Conservation (phyloP, 2,113 vertebrate species). For the Ciconia boyciana region DNA sequence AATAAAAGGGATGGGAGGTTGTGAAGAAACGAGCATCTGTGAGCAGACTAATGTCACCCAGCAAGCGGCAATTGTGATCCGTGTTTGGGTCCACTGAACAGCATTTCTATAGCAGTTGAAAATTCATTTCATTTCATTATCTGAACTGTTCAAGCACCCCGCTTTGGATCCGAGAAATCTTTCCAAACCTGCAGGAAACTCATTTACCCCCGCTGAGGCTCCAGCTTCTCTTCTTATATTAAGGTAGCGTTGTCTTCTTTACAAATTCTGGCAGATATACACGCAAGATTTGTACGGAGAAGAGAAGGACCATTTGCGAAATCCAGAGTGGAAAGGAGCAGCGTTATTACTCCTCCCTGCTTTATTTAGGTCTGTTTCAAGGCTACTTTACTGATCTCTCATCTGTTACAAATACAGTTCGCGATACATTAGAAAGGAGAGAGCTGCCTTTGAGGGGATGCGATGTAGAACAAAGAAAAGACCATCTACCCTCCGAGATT, state of each 20-base stretch:
- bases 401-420: background rate
- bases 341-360: background rate
- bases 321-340: background rate
- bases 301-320: background rate
- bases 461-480: background rate
- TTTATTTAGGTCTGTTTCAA: constrained; percentile 34
- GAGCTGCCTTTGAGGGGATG: background rate
- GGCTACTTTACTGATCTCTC: background rate
- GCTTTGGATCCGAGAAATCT: constrained; percentile 46
- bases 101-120: constrained; percentile 6
- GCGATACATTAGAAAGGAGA: background rate
- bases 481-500: background rate
- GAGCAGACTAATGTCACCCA: background rate
- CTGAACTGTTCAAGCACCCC: constrained; percentile 52
- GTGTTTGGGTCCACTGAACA: constrained; percentile 25
- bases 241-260: constrained; percentile 1
- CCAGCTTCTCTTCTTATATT: constrained; percentile 1
- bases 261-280: background rate
- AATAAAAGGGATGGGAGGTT: background rate
- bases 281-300: background rate
- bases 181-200: constrained; percentile 61
- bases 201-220: constrained; percentile 66
- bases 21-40: constrained; percentile 1
- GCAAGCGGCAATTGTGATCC: background rate
- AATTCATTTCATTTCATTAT: constrained; percentile 71